A percentile compares a stretch with the other conserved stretches of the same genome.
phyloP scores from a whole-genome alignment of 2,113 vertebrate genomes.

The Semnornis frantzii region DNA sequence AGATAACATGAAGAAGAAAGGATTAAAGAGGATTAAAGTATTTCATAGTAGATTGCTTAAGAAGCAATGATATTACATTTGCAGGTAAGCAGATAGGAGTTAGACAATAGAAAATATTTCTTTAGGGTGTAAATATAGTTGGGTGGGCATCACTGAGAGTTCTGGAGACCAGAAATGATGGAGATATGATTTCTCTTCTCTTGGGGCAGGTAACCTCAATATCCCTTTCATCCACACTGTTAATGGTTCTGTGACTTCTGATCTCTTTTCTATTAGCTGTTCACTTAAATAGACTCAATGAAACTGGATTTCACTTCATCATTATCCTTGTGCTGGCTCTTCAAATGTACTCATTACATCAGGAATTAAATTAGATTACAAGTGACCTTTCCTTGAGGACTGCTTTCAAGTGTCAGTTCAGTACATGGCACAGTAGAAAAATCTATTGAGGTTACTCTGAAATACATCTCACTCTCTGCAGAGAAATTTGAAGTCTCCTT shows the following conservation, averaged over 20 bases:
- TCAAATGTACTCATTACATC: conserved; percentile 46
- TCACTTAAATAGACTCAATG: conserved; percentile 45
- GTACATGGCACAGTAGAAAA: not conserved
- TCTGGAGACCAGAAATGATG: not conserved
- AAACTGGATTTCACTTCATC: conserved; percentile 39
- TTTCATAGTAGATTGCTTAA: not conserved
- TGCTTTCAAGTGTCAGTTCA: not conserved
- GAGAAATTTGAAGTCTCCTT: not conserved
- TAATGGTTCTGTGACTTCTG: conserved; percentile 34
- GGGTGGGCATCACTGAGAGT: not conserved
- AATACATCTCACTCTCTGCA: not conserved
- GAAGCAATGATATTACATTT: not conserved
- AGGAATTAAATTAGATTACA: conserved; percentile 39
- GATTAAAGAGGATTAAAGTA: not conserved
- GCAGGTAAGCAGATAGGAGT: not conserved
- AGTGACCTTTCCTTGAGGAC: conserved; percentile 48
- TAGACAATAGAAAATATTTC: not conserved
- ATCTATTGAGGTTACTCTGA: not conserved
- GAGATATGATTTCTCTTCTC: not conserved
- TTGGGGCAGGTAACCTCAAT: not conserved
- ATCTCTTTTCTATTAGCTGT: conserved; percentile 47
- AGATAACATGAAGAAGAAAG: not conserved
- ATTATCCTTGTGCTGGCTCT: conserved; percentile 24
- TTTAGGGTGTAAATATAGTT: not conserved
- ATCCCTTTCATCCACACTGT: conserved; percentile 22